Conservation (phyloP, 2,113 vertebrate species). For the Gadus chalcogrammus region DNA sequence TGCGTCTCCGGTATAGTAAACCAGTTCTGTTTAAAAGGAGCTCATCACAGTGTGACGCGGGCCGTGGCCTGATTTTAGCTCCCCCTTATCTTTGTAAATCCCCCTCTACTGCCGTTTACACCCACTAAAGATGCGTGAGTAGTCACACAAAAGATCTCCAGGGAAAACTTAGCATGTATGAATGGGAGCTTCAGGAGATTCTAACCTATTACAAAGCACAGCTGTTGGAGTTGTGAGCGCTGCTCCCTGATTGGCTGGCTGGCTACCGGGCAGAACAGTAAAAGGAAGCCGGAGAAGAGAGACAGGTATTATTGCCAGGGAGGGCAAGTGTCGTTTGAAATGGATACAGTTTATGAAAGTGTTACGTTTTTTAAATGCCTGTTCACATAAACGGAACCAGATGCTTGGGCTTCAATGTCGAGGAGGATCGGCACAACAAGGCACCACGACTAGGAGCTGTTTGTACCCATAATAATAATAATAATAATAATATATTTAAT, state of each 20-base stretch:
- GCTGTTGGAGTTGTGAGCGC: constrained; percentile 45
- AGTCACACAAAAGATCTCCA: not conserved
- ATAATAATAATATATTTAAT: too few species aligned
- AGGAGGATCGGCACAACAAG: too few species aligned
- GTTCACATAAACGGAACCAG: too few species aligned
- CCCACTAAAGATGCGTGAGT: not conserved
- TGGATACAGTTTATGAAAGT: too few species aligned
- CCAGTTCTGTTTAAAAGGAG: constrained; percentile 42
- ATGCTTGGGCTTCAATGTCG: too few species aligned
- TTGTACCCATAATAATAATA: too few species aligned
- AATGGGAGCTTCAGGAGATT: constrained; percentile 28
- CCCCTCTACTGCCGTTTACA: not conserved
- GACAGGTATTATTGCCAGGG: not conserved
- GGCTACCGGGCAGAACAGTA: constrained; percentile 72
- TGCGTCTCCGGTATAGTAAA: constrained; percentile 29
- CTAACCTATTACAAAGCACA: constrained; percentile 34
- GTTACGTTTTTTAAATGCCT: too few species aligned
- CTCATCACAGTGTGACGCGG: constrained; percentile 36
- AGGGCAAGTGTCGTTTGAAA: too few species aligned
- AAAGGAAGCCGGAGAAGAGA: constrained; percentile 41
- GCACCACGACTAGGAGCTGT: too few species aligned
- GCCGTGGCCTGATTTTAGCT: constrained; percentile 31
- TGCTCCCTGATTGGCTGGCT: constrained; percentile 65
- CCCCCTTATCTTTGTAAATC: not conserved
- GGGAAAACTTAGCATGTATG: constrained; percentile 20